Evolutionary conservation across 2,888 invertebrate genomes (phyloP).

Genomic region (Arge pagana): DNA sequence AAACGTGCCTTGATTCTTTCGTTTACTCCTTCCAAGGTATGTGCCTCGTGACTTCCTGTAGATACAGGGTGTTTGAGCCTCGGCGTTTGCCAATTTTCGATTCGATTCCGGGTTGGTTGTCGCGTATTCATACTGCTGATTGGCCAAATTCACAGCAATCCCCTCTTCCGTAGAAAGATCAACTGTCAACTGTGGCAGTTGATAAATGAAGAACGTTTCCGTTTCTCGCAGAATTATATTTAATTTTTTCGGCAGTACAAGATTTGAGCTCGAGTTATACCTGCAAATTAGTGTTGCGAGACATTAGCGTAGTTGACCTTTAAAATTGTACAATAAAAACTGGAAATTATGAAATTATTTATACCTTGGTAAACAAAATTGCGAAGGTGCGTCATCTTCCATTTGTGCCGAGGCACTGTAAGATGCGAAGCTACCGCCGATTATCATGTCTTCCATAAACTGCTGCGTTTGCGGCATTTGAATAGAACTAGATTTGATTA

Average conservation of each 20-base stretch:
- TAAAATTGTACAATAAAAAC: not conserved
- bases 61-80: conserved; percentile 70
- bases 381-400: conserved; percentile 39
- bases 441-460: conserved; percentile 37
- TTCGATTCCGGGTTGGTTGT: conserved; percentile 71
- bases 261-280: conserved; percentile 28
- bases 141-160: conserved; percentile 64
- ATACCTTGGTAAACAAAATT: conserved; percentile 46
- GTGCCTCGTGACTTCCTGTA: conserved; percentile 70
- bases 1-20: conserved; percentile 65
- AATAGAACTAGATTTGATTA: conserved; percentile 29
- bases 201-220: conserved; percentile 67
- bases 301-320: not conserved
- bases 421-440: conserved; percentile 6
- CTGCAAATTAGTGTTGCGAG: conserved; percentile 10
- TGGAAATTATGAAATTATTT: not conserved
- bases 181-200: conserved; percentile 67
- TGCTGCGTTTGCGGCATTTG: conserved; percentile 22
- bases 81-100: conserved; percentile 68
- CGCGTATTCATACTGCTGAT: conserved; percentile 70
- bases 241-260: conserved; percentile 61
- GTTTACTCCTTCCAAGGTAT: conserved; percentile 62
- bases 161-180: conserved; percentile 67
- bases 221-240: conserved; percentile 71
- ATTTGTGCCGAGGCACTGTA: conserved; percentile 8